phyloP scores from a whole-genome alignment of 2,888 invertebrate species.

The Cremastinae sp. region DNA sequence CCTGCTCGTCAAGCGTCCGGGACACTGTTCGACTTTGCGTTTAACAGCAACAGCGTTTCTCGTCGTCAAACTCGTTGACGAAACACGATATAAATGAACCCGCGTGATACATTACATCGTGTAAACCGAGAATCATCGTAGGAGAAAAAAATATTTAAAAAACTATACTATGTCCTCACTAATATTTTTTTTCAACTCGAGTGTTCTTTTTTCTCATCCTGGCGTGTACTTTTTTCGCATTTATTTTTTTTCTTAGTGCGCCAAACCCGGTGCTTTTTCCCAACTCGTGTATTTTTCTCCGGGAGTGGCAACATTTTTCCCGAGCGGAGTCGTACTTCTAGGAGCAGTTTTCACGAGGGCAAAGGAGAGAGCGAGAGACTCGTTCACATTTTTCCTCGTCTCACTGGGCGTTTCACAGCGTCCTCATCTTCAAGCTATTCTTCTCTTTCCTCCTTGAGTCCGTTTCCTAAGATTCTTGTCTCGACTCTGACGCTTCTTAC shows the following conservation, averaged over 20 bases:
- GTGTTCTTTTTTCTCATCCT: too few species aligned
- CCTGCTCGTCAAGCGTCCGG: not conserved
- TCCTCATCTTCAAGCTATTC: constrained; percentile 44
- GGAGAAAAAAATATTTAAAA: too few species aligned
- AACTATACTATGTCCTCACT: too few species aligned
- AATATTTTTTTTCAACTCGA: too few species aligned
- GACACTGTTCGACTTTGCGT: too few species aligned
- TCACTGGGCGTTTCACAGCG: constrained; percentile 41
- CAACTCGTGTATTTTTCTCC: constrained; percentile 34
- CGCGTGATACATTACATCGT: too few species aligned
- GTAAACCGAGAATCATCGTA: too few species aligned
- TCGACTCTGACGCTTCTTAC: constrained; percentile 22
- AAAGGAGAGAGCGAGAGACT: constrained; percentile 6
- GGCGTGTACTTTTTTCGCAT: too few species aligned
- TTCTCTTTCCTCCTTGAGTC: constrained; percentile 3
- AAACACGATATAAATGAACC: too few species aligned
- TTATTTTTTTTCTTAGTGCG: not conserved
- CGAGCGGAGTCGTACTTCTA: constrained; percentile 3
- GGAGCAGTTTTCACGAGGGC: not conserved
- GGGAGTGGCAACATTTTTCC: constrained; percentile 23
- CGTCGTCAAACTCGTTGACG: too few species aligned
- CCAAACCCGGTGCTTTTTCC: constrained; percentile 22
- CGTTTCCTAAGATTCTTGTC: not conserved
- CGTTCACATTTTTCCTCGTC: constrained; percentile 49
- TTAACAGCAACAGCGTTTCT: too few species aligned